Conservation (phyloP, 2,113 vertebrate genomes). For the Xenopus laevis region DNA sequence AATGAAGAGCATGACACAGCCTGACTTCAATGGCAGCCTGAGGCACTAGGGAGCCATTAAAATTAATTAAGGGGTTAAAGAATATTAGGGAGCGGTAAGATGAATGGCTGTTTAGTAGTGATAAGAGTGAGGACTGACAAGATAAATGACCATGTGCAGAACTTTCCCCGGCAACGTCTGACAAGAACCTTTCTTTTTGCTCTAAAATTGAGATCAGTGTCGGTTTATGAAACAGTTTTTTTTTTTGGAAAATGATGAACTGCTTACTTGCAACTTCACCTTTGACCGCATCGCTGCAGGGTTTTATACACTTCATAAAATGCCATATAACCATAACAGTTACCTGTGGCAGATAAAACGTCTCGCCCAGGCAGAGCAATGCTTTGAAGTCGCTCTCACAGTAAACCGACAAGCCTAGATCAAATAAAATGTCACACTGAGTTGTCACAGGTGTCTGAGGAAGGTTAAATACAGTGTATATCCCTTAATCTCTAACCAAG, state of each 20-base stretch:
- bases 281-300: constrained; percentile 24
- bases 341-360: constrained; percentile 37
- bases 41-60: background rate
- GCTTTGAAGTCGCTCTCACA: constrained; percentile 36
- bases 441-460: constrained; percentile 37
- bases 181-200: background rate
- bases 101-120: background rate
- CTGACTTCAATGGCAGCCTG: background rate
- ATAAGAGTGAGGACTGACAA: background rate
- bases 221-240: constrained; percentile 10
- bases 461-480: constrained; percentile 18
- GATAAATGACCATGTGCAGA: background rate
- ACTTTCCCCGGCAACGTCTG: background rate
- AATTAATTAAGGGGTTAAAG: background rate
- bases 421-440: constrained; percentile 38
- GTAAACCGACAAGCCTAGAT: constrained; percentile 34
- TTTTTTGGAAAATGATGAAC: background rate
- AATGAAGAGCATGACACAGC: background rate
- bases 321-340: constrained; percentile 32
- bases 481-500: constrained; percentile 20
- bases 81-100: background rate
- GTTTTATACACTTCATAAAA: constrained; percentile 40
- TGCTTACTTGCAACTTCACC: constrained; percentile 20
- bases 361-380: constrained; percentile 14
- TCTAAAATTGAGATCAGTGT: constrained; percentile 17